A percentile compares a stretch with the other conserved stretches of the same genome.
phyloP scores from a whole-genome alignment of 2,888 invertebrate species.

The Phrixothrix hirtus region DNA sequence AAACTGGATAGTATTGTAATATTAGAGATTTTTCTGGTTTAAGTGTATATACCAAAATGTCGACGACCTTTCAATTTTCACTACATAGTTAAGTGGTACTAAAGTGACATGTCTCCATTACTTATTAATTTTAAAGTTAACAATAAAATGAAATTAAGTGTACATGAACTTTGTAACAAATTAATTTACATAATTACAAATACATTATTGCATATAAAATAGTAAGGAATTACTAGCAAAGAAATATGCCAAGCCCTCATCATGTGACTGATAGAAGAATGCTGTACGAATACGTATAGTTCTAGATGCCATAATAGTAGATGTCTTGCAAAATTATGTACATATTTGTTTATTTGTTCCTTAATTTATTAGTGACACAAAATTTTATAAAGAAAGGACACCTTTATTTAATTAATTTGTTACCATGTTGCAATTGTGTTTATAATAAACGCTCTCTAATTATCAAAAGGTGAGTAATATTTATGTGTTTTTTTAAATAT shows the following conservation, averaged over 20 bases:
- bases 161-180: too few relatives aligned
- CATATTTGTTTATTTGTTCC: constrained; percentile 58
- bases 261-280: constrained; percentile 42
- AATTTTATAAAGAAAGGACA: too few relatives aligned
- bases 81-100: constrained; percentile 16
- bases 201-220: constrained; percentile 4
- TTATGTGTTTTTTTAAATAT: too few relatives aligned
- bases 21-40: constrained; percentile 13
- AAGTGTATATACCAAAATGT: constrained; percentile 53
- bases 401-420: too few relatives aligned
- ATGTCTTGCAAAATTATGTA: constrained; percentile 32
- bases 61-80: constrained; percentile 46
- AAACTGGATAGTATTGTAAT: constrained; percentile 24
- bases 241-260: constrained; percentile 40
- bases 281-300: constrained; percentile 35
- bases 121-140: constrained; percentile 4
- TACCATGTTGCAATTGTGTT: too few relatives aligned
- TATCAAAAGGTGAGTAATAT: too few relatives aligned
- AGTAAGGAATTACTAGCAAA: constrained; percentile 21
- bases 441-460: too few relatives aligned
- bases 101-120: constrained; percentile 11
- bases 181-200: constrained; percentile 1
- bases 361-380: constrained; percentile 63
- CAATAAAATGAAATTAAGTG: too few relatives aligned
- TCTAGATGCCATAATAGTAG: constrained; percentile 38